Conservation (phyloP, 2,113 vertebrate species). For the Ctenodactylus gundi region DNA sequence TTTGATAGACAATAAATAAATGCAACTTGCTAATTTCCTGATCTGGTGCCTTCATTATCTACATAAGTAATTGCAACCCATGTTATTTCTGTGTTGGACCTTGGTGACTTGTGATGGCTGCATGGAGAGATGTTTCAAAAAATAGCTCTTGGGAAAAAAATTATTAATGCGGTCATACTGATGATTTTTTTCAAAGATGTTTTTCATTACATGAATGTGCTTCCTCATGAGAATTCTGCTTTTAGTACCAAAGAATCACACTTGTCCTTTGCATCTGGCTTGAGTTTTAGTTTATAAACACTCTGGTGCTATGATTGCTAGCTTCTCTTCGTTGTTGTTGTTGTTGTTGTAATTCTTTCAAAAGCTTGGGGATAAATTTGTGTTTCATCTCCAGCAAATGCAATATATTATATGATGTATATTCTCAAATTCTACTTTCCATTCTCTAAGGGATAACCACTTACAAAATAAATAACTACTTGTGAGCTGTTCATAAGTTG, state of each 20-base stretch:
- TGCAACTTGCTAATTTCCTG: not conserved
- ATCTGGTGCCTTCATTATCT: not conserved
- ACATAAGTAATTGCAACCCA: not conserved
- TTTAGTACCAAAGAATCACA: not conserved
- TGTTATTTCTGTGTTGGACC: not conserved
- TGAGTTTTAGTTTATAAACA: not conserved
- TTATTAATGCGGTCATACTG: not conserved
- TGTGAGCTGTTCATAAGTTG: slow-evolving; percentile 13
- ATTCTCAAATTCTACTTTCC: slow-evolving; percentile 30
- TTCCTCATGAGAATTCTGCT: not conserved
- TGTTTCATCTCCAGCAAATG: not conserved
- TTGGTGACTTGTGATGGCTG: not conserved
- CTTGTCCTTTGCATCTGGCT: not conserved
- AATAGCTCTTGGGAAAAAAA: slow-evolving; percentile 22
- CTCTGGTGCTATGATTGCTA: not conserved
- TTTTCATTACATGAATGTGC: not conserved
- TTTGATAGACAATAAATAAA: not conserved
- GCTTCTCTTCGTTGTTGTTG: not conserved
- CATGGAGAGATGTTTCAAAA: not conserved
- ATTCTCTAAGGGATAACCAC: not conserved
- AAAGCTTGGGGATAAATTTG: not conserved
- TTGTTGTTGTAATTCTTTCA: not conserved
- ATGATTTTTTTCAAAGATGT: not conserved
- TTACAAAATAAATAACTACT: not conserved
- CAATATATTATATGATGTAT: not conserved